Evolutionary conservation across 2,797 vertebrate species (phyloP), one percentile per base, ranked within the genome.

Genomic region (Sciurus carolinensis): DNA sequence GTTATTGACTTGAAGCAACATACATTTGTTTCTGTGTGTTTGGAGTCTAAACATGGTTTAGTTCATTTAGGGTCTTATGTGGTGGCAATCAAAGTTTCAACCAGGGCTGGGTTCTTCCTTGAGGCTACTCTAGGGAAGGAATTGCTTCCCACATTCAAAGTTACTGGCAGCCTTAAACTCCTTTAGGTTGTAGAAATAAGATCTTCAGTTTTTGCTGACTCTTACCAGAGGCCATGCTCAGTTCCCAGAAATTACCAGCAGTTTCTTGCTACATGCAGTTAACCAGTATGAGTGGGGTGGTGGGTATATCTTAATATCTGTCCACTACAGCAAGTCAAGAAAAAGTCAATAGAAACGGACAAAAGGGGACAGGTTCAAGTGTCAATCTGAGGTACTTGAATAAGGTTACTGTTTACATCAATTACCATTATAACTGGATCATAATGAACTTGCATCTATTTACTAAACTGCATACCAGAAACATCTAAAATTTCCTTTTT

Each of bases 331-430:
- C 67, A 52, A 83, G 18, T 75, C 87, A 42, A 91, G 66, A 28
- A 92, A 91, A 82, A 54, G 2, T 54, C 9, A 52, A 8, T 66
- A 81, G n/a, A 57, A 2, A 66, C 82, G 5, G n/a, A 93, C 95
- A 95, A 10, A 72, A 81, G 20, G 52, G 11, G 69, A 50, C 12
- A 75, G 67, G 17, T 47, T 80, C 26, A 5, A 86, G 11, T n/a
- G 24, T 47, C 30, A 91, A 76, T 67, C 11, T 69, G 42, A 89
- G 30, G 59, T 44, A 9, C 71, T 90, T 93, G 30, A 77, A 62
- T 54, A 97, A 83, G n/a, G 64, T 90, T 57, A 33, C 13, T 13
- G 7, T 73, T 92, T 84, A 64, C 5, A 96, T 75, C 59, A 90
- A 42, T 85, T 77, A 69, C 59, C 66, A 72, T 20, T 42, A 59